Conservation (phyloP, 2,888 invertebrate genomes). For the Ichneumon xanthorius region DNA sequence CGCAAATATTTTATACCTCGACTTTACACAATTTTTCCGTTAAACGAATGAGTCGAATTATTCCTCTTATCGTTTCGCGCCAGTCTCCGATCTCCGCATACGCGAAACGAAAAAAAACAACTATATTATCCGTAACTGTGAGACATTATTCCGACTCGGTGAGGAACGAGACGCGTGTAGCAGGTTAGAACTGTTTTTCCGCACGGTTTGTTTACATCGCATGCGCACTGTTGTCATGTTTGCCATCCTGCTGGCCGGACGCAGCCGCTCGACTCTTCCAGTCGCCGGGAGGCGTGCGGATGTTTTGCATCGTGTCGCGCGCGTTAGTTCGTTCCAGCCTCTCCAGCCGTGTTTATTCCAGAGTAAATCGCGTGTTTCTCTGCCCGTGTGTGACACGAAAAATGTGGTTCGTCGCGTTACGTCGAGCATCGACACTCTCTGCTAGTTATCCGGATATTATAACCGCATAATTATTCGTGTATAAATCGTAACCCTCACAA, state of each 20-base stretch:
- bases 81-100: neutral
- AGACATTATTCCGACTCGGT: neutral
- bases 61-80: neutral
- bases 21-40: too few relatives aligned
- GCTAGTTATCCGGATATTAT: neutral
- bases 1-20: too few relatives aligned
- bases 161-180: conserved; percentile 3
- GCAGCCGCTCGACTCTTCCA: conserved; percentile 70
- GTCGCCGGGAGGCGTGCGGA: conserved; percentile 81
- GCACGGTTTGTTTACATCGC: conserved; percentile 80
- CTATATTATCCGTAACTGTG: neutral
- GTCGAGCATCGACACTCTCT: neutral
- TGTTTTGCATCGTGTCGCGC: conserved; percentile 75
- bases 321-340: conserved; percentile 41
- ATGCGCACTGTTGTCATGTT: conserved; percentile 76
- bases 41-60: too few relatives aligned
- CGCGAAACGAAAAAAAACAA: neutral
- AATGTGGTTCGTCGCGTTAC: conserved; percentile 1
- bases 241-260: conserved; percentile 60
- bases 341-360: neutral
- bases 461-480: neutral
- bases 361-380: conserved; percentile 22
- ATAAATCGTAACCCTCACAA: neutral
- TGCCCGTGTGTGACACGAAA: neutral
- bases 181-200: conserved; percentile 68